These are phyloP conservation scores for Acropora yongei DNA, from an alignment of 64 coral and sea anemone genomes.

Conservation along the genomic window DNA sequence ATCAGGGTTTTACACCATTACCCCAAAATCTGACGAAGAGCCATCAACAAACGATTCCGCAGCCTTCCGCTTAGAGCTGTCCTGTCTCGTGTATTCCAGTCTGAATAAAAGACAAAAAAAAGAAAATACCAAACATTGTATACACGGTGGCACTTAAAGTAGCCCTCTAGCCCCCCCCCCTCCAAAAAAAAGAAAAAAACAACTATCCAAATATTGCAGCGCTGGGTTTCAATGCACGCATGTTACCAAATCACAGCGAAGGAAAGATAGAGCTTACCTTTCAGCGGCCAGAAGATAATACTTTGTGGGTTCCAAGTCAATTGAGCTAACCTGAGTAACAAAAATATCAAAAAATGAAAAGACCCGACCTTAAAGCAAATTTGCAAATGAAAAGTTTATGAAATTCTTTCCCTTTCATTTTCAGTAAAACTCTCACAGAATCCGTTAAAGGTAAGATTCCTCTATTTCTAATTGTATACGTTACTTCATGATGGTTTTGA, in stretches of 20 bases:
- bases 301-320: conserved; percentile 91
- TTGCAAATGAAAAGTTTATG: too few species aligned
- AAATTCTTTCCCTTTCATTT: too few species aligned
- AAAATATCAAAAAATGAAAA: background rate
- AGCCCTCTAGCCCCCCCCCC: too few species aligned
- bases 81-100: conserved; percentile 64
- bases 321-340: conserved; percentile 72
- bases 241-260: background rate
- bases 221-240: background rate
- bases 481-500: too few species aligned
- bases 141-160: too few species aligned
- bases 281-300: conserved; percentile 82
- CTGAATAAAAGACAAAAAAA: background rate
- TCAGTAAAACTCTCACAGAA: too few species aligned
- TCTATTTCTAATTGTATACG: too few species aligned
- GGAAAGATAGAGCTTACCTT: conserved; percentile 36
- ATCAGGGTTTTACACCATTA: background rate
- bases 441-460: too few species aligned
- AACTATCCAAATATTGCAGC: too few species aligned
- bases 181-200: too few species aligned
- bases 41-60: conserved; percentile 1
- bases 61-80: conserved; percentile 10
- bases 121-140: background rate
- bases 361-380: too few species aligned
- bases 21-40: conserved; percentile 19